phyloP scores from a whole-genome alignment of 2,797 vertebrate genomes.

The Rhabdomys pumilio region DNA sequence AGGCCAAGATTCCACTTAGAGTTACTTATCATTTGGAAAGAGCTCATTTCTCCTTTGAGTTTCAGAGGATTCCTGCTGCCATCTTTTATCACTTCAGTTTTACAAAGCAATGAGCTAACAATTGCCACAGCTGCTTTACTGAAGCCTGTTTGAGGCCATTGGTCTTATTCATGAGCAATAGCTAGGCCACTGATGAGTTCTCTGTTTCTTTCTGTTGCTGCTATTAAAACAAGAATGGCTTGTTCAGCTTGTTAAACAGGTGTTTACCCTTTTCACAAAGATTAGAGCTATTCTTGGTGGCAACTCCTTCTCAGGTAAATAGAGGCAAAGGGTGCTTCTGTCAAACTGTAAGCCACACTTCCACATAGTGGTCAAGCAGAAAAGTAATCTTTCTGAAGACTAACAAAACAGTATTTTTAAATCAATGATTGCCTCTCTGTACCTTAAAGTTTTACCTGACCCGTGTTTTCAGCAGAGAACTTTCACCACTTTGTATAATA shows the following conservation, averaged over 20 bases:
- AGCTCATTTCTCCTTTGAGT: constrained; percentile 75
- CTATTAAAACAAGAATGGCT: constrained; percentile 67
- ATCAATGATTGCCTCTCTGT: constrained; percentile 84
- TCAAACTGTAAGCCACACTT: constrained; percentile 81
- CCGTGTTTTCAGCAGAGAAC: constrained; percentile 80
- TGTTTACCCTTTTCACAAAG: constrained; percentile 80
- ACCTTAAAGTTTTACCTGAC: constrained; percentile 83
- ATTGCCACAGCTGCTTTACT: constrained; percentile 63
- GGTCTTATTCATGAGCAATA: constrained; percentile 4
- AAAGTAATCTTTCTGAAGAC: constrained; percentile 78
- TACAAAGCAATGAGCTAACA: constrained; percentile 83
- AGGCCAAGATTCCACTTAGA: constrained; percentile 71
- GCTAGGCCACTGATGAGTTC: not conserved
- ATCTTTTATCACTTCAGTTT: constrained; percentile 76
- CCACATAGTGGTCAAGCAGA: constrained; percentile 79
- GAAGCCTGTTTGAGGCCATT: constrained; percentile 69
- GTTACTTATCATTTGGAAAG: constrained; percentile 4
- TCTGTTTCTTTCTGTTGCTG: constrained; percentile 83
- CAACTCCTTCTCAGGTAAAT: constrained; percentile 82
- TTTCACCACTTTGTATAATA: constrained; percentile 82
- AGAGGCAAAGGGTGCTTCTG: constrained; percentile 75
- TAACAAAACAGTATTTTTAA: constrained; percentile 85
- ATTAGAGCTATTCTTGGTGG: constrained; percentile 80
- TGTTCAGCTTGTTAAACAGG: constrained; percentile 73
- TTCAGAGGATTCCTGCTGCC: constrained; percentile 62